These are phyloP conservation scores for Spongilla lacustris DNA, from an alignment of 37 sponge, comb jelly and placozoan species.

Conservation along the genomic window DNA sequence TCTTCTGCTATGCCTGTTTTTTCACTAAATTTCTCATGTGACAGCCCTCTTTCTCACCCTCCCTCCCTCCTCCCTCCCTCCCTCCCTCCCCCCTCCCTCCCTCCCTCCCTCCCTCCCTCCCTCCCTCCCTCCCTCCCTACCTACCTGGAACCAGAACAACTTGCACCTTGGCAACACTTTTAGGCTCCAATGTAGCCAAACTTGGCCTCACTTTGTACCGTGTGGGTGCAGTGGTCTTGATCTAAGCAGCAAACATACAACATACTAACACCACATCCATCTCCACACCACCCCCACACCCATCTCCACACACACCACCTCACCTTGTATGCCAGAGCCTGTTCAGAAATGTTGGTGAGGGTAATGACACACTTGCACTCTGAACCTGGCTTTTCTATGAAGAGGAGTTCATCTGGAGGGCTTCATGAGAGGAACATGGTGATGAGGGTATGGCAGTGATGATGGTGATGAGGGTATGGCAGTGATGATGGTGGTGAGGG, in stretches of 20 bases:
- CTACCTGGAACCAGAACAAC: conserved; percentile 47
- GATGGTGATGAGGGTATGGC: background rate
- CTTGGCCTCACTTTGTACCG: conserved; percentile 87
- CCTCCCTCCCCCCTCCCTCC: background rate
- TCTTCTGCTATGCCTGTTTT: background rate
- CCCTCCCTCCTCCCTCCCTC: background rate
- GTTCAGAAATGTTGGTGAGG: conserved; percentile 50
- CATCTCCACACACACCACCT: background rate
- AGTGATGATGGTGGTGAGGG: background rate
- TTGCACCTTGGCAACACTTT: conserved; percentile 41
- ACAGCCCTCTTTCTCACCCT: background rate
- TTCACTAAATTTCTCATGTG: background rate
- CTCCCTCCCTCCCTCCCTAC: background rate
- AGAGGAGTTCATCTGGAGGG: conserved; percentile 53
- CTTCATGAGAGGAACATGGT: conserved; percentile 11
- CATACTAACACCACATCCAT: background rate
- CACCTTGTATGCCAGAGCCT: conserved; percentile 60
- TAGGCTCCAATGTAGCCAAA: conserved; percentile 52
- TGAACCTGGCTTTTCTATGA: conserved; percentile 22
- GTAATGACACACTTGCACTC: conserved; percentile 52
- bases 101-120: background rate
- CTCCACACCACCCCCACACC: background rate
- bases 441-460: too few species aligned
- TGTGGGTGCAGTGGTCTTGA: conserved; percentile 88
- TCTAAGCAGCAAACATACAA: conserved; percentile 32